A percentile compares a stretch with the other conserved stretches of the same genome.
phyloP scores from a whole-genome alignment of 2,113 vertebrate species.

The Onychorhynchus coronatus region DNA sequence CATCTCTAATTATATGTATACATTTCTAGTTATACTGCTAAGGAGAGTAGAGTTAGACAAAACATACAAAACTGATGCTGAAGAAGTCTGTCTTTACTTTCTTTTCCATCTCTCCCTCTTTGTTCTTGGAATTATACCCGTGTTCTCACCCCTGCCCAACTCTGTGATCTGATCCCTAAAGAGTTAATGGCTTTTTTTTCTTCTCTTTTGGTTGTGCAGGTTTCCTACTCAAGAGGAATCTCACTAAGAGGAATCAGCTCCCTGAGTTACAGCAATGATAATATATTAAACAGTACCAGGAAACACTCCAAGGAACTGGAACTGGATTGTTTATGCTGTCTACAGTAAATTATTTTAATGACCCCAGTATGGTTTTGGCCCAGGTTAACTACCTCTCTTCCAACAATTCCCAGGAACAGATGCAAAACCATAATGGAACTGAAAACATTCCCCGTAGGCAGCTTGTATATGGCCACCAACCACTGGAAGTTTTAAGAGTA shows the following conservation, averaged over 20 bases:
- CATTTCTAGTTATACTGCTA: not conserved
- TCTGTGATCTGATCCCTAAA: not conserved
- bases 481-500: not conserved
- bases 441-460: not conserved
- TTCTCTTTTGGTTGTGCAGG: not conserved
- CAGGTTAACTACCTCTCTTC: conserved; percentile 7
- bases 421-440: not conserved
- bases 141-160: not conserved
- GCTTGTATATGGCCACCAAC: not conserved
- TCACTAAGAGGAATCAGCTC: not conserved
- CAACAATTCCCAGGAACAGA: conserved; percentile 1
- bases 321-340: not conserved
- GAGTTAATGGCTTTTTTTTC: not conserved
- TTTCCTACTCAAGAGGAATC: not conserved
- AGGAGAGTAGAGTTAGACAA: not conserved
- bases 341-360: conserved; percentile 18
- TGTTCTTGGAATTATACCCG: not conserved
- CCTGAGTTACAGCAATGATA: not conserved
- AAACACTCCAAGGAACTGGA: conserved; percentile 17
- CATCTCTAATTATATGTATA: not conserved
- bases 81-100: not conserved
- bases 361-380: not conserved
- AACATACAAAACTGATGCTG: not conserved
- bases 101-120: not conserved
- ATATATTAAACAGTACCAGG: conserved; percentile 3